These are phyloP conservation scores for Mesodorylaimus sp. DNA, from an alignment of 2,888 invertebrate species.

Conservation along the genomic window DNA sequence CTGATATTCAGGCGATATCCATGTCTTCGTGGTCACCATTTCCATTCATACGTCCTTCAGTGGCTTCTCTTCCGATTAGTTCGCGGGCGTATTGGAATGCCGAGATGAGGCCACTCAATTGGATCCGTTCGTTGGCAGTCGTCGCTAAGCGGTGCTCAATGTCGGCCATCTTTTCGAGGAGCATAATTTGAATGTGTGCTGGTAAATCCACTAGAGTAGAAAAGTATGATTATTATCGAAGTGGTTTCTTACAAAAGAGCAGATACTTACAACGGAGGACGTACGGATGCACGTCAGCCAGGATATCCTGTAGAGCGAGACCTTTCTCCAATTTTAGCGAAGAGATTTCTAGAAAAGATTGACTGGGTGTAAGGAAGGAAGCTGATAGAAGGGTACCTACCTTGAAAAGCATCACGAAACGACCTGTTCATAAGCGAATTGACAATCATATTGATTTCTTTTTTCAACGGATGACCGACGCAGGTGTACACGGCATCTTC, in stretches of 20 bases:
- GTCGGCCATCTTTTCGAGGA: slow-evolving; percentile 69
- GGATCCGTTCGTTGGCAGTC: slow-evolving; percentile 74
- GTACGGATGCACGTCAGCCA: slow-evolving; percentile 69
- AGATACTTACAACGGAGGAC: slow-evolving; percentile 60
- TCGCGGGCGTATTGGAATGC: slow-evolving; percentile 61
- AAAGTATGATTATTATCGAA: background rate
- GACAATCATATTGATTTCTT: slow-evolving; percentile 68
- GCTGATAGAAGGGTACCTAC: slow-evolving; percentile 13
- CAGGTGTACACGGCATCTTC: slow-evolving; percentile 84
- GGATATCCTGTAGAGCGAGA: slow-evolving; percentile 71
- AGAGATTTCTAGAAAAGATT: slow-evolving; percentile 41
- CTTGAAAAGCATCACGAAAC: slow-evolving; percentile 17
- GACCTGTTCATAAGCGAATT: slow-evolving; percentile 49
- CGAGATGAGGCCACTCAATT: slow-evolving; percentile 69
- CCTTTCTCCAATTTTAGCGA: slow-evolving; percentile 64
- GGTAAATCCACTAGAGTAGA: slow-evolving; percentile 41
- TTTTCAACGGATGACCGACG: slow-evolving; percentile 79
- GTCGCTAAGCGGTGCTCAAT: slow-evolving; percentile 64
- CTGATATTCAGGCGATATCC: too few relatives aligned
- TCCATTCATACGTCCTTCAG: too few relatives aligned
- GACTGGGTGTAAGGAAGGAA: slow-evolving; percentile 33
- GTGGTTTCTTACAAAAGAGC: background rate
- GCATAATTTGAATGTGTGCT: slow-evolving; percentile 50
- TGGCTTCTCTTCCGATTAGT: too few relatives aligned
- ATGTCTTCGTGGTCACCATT: too few relatives aligned